Evolutionary conservation across 2,113 vertebrate genomes (phyloP).

Genomic region (Solea solea): DNA sequence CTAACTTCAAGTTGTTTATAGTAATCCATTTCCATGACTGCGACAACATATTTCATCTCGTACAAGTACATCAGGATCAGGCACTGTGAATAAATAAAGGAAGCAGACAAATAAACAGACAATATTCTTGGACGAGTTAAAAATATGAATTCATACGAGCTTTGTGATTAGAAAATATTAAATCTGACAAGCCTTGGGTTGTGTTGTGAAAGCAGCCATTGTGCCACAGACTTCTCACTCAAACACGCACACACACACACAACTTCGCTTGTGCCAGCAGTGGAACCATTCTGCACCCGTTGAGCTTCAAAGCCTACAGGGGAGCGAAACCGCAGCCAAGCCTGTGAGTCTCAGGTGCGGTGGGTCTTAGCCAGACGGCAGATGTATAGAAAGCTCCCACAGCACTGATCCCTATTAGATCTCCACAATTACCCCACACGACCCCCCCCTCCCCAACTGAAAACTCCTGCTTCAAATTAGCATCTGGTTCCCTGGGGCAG

Average conservation of each 20-base stretch:
- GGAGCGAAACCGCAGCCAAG: slow-evolving; percentile 56
- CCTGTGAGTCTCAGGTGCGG: slow-evolving; percentile 74
- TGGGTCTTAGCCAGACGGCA: slow-evolving; percentile 70
- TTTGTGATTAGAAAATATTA: background rate
- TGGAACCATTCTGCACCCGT: slow-evolving; percentile 54
- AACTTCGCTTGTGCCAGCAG: slow-evolving; percentile 45
- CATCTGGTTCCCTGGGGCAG: slow-evolving; percentile 65
- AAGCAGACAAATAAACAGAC: background rate
- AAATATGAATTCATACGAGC: slow-evolving; percentile 4
- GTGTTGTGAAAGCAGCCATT: slow-evolving; percentile 6
- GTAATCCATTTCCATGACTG: background rate
- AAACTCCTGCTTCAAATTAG: slow-evolving; percentile 76
- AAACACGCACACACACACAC: slow-evolving; percentile 22
- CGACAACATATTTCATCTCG: background rate
- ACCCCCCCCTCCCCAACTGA: background rate
- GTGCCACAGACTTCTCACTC: slow-evolving; percentile 16
- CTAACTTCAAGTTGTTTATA: background rate
- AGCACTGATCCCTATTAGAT: slow-evolving; percentile 78
- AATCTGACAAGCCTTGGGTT: background rate
- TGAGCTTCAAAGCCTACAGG: slow-evolving; percentile 60
- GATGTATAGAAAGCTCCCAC: slow-evolving; percentile 72
- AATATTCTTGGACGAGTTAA: background rate
- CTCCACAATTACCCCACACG: slow-evolving; percentile 67
- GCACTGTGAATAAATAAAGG: background rate
- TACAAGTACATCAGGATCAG: too few relatives aligned